A percentile compares a stretch with the other conserved stretches of the same genome.
Conservation (phyloP, 1,140 invertebrate species). For the Rhagoletis zephyria region DNA sequence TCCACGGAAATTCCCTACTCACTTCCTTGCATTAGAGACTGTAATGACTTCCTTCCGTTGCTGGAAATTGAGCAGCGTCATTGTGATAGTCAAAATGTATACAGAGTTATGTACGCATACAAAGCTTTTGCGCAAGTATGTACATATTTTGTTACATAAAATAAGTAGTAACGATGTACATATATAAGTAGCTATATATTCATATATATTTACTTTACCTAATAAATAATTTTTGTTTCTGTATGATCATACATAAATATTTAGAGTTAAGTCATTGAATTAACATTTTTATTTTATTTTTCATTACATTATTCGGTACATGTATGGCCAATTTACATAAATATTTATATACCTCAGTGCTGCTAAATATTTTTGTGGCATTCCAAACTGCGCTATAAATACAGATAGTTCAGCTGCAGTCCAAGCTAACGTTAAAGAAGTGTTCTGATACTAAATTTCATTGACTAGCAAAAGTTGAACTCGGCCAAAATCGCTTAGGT, state of each 20-base stretch:
- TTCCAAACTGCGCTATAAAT: no score
- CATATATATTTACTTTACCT: background rate
- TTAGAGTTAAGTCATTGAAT: background rate
- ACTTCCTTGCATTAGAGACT: background rate
- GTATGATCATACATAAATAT: background rate
- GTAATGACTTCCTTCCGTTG: background rate
- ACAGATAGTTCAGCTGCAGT: background rate
- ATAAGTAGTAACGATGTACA: no score
- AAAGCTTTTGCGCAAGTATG: no score
- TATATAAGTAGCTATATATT: no score
- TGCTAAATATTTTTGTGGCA: no score
- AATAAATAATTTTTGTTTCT: background rate
- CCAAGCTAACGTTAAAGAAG: background rate
- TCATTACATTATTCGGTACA: conserved; percentile 26
- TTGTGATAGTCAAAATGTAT: no score
- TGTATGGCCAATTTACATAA: background rate
- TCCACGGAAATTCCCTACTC: background rate
- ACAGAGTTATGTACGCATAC: no score
- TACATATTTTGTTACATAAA: no score
- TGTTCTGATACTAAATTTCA: background rate
- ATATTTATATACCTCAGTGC: background rate
- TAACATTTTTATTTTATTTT: conserved; percentile 26
- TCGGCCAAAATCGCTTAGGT: no score
- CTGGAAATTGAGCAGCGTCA: background rate
- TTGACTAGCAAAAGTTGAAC: no score